Evolutionary conservation across 1,140 invertebrate genomes (phyloP).

Genomic region (Pentalonia nigronervosa): DNA sequence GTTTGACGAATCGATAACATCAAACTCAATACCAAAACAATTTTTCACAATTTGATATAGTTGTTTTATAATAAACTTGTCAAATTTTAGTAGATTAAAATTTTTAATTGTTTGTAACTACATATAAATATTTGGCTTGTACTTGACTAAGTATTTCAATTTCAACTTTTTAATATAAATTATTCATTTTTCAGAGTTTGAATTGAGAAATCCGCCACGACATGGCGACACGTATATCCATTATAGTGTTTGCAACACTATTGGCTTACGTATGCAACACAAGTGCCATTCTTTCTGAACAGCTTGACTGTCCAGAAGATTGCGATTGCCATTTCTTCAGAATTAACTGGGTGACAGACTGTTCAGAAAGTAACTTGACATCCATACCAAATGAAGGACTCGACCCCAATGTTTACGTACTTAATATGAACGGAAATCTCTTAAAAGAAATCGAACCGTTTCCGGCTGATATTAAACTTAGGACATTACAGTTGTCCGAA

Average conservation of each 20-base stretch:
- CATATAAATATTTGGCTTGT: background rate
- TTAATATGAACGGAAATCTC: conserved; percentile 76
- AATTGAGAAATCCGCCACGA: conserved; percentile 4
- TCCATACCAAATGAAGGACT: conserved; percentile 70
- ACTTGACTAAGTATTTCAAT: background rate
- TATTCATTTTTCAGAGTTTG: conserved; percentile 10
- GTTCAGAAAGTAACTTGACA: conserved; percentile 78
- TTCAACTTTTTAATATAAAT: background rate
- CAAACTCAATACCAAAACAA: background rate
- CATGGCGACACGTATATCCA: conserved; percentile 37
- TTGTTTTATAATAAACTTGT: background rate
- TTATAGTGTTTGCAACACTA: conserved; percentile 38
- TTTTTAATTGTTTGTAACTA: background rate
- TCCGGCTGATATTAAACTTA: conserved; percentile 72
- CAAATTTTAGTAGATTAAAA: background rate
- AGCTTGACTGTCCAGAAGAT: conserved; percentile 75
- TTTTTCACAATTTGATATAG: background rate
- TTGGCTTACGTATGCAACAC: conserved; percentile 28
- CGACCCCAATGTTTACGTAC: conserved; percentile 74
- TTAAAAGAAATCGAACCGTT: conserved; percentile 70
- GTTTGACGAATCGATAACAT: background rate
- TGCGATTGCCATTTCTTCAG: conserved; percentile 80
- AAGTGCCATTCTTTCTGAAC: conserved; percentile 57
- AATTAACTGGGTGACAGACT: conserved; percentile 79
- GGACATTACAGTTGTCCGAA: conserved; percentile 75